These are phyloP conservation scores for Sardina pilchardus DNA, from an alignment of 2,113 vertebrate genomes.

Conservation along the genomic window DNA sequence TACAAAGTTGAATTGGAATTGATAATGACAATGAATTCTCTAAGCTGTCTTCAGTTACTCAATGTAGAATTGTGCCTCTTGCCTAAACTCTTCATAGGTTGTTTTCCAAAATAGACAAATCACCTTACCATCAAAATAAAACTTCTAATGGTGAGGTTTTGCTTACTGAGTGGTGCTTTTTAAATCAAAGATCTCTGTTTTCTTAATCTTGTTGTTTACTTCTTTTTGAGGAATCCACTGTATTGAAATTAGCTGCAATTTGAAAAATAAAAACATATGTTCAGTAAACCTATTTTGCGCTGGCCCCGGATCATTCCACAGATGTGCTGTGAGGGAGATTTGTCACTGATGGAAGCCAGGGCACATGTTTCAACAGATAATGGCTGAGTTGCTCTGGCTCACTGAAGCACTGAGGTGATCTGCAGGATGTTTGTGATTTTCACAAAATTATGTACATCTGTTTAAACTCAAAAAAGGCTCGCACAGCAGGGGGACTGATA, in stretches of 20 bases:
- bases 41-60: too few relatives aligned
- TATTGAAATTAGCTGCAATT: not conserved
- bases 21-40: too few relatives aligned
- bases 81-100: too few relatives aligned
- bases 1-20: too few relatives aligned
- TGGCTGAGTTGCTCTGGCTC: conserved; percentile 1
- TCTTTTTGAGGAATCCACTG: not conserved
- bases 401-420: not conserved
- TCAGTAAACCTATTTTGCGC: not conserved
- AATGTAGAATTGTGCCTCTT: too few relatives aligned
- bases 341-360: not conserved
- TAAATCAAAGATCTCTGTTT: not conserved
- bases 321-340: not conserved
- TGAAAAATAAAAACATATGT: not conserved
- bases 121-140: too few relatives aligned
- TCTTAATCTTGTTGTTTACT: not conserved
- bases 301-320: not conserved
- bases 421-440: conserved; percentile 6
- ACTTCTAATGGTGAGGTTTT: not conserved
- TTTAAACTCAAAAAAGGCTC: not conserved
- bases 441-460: not conserved
- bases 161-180: not conserved
- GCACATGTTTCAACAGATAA: not conserved
- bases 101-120: too few relatives aligned
- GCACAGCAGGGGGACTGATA: not conserved